These are phyloP conservation scores for Suricata suricatta DNA, from an alignment of 2,113 vertebrate species.

Conservation along the genomic window DNA sequence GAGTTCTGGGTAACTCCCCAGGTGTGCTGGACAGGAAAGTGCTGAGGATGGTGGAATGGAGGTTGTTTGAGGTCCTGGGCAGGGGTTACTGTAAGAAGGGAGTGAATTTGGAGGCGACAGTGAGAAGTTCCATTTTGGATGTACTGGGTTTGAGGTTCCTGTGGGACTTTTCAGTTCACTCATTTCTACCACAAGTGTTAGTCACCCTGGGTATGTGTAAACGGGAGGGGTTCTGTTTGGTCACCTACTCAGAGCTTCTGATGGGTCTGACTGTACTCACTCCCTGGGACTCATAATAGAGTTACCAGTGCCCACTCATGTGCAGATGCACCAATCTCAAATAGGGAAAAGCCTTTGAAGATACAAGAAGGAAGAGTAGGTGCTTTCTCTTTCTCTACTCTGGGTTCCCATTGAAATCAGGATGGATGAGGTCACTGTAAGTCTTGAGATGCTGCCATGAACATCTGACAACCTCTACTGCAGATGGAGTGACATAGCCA, in stretches of 20 bases:
- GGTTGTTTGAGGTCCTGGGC: background rate
- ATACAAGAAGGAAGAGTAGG: background rate
- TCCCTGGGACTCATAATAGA: background rate
- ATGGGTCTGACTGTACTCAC: background rate
- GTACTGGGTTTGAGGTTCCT: background rate
- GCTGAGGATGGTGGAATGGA: background rate
- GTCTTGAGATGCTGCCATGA: background rate
- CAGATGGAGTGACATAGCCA: background rate
- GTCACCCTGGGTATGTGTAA: conserved; percentile 23
- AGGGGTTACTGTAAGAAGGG: background rate
- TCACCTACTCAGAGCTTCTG: background rate
- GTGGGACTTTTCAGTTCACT: conserved; percentile 59
- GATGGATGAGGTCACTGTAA: background rate
- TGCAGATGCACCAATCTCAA: background rate
- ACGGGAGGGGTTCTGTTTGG: background rate
- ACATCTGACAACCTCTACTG: background rate
- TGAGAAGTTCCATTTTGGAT: background rate
- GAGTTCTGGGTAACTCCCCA: background rate
- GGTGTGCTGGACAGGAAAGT: background rate
- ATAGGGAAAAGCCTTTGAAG: background rate
- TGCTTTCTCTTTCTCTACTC: background rate
- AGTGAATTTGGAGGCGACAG: background rate
- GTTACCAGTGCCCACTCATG: background rate
- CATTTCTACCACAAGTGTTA: conserved; percentile 34
- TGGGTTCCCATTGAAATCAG: background rate